phyloP scores from a whole-genome alignment of 2,113 vertebrate species.

The Gopherus evgoodei region DNA sequence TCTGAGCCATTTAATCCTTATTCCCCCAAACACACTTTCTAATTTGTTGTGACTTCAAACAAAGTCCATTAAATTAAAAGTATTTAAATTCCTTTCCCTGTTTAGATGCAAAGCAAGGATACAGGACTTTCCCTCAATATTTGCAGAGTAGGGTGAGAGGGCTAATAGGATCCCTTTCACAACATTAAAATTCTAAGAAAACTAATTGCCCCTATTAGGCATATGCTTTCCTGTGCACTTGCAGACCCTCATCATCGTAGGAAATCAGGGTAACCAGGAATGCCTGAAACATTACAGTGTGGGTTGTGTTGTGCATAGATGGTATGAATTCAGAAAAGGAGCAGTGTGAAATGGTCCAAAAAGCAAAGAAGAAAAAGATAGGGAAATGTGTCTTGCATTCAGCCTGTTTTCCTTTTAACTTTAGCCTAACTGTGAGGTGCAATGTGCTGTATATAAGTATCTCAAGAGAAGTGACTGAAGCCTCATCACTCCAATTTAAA shows the following conservation, averaged over 20 bases:
- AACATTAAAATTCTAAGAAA: not conserved
- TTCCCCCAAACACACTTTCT: no score
- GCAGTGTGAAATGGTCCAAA: not conserved
- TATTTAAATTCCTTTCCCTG: not conserved
- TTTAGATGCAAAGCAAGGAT: not conserved
- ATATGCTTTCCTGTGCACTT: not conserved
- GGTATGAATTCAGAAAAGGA: not conserved
- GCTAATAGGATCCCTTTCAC: not conserved
- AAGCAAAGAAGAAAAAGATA: no score
- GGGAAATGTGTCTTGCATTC: not conserved
- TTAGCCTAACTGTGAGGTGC: not conserved
- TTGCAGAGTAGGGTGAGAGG: not conserved
- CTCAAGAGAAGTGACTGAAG: not conserved
- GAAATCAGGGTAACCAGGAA: not conserved
- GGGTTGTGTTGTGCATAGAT: not conserved
- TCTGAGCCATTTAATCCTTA: not conserved
- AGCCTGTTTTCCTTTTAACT: no score
- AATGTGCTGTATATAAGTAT: not conserved
- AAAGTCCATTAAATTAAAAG: no score
- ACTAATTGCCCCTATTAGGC: not conserved
- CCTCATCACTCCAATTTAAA: not conserved
- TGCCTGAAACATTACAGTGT: not conserved
- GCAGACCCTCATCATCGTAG: rapidly evolving
- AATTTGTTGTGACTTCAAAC: not conserved
- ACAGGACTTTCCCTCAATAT: not conserved